Evolutionary conservation across 2,113 vertebrate species (phyloP), one percentile per base, ranked within the genome.

Genomic region (Phrynocephalus versicolor): DNA sequence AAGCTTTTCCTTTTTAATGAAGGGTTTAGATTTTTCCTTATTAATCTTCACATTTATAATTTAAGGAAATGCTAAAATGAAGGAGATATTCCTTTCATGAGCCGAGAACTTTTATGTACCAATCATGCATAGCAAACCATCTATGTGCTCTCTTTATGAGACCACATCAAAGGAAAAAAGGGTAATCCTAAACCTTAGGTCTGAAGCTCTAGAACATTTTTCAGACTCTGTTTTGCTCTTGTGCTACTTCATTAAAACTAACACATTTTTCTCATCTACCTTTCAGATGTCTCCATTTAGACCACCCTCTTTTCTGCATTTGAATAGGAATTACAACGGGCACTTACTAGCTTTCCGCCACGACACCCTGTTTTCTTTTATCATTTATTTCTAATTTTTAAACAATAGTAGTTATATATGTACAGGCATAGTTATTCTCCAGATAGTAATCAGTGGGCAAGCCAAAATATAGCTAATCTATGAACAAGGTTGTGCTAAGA

Each of bases 131-230:
- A 81, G 45, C 39, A 83, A 78, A 86, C 76, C 60, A 80, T 0
- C 25, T 60, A 21, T 55, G 3, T 35, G 79, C 71, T 55, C 85
- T 87, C 65, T 15, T n/a, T 37, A 37, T 88, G 77, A 85, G 45
- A 83, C 80, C 39, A 77, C 39, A 90, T 92, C 89, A 90, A 91
- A 94, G 89, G 77, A 45, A 45, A 87, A 91, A 80, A 6, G 67
- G 76, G 87, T 89, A 85, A 57, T 87, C 86, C 77, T 58, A 85
- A 69, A 91, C 83, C 33, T 89, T 86, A 82, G 6, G 35, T 87
- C 45, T 88, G 0, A 73, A 88, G 82, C 87, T 81, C 77, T 78
- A 85, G 87, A 89, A 86, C 21, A 90, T 51, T 84, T 93, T 76
- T 83, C 1, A 1, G 73, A 88, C 86, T 89, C 87, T 87, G 45